These are phyloP conservation scores for Climacteris rufus DNA, from an alignment of 2,113 vertebrate species.

Conservation along the genomic window DNA sequence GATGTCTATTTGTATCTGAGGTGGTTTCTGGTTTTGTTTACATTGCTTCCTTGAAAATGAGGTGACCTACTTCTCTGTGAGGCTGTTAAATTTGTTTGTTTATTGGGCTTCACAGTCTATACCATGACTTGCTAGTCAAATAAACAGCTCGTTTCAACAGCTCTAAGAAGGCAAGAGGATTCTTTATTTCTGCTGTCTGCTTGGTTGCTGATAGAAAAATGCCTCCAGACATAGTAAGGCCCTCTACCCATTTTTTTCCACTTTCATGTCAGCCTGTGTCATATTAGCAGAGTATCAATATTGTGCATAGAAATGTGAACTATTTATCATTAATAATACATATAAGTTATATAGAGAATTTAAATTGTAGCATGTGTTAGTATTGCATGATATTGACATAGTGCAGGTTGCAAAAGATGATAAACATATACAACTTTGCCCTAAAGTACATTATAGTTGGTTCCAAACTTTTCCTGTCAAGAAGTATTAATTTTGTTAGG, in stretches of 20 bases:
- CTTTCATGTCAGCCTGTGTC: not conserved
- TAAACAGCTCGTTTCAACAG: constrained; percentile 1
- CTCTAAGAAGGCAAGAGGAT: not conserved
- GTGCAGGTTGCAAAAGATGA: not conserved
- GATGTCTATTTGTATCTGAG: not conserved
- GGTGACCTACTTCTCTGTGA: constrained; percentile 16
- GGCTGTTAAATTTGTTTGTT: constrained; percentile 14
- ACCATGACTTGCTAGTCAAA: not conserved
- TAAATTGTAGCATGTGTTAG: not conserved
- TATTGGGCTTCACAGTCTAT: not conserved
- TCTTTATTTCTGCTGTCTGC: constrained; percentile 20
- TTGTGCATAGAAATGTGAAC: not conserved
- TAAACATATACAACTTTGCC: not conserved
- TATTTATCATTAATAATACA: not conserved
- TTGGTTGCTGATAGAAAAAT: not conserved
- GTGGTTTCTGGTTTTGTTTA: not conserved
- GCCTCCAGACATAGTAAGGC: not conserved
- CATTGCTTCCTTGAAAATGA: not conserved
- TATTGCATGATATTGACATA: not conserved
- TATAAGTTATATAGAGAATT: not conserved
- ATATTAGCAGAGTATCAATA: not conserved
- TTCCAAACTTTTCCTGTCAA: not conserved
- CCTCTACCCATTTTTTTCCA: not conserved
- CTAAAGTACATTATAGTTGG: not conserved
- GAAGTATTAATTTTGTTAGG: not conserved